Evolutionary conservation across 2,113 vertebrate species (phyloP), one percentile per base, ranked within the genome.

Genomic region (Pterocles orientalis): DNA sequence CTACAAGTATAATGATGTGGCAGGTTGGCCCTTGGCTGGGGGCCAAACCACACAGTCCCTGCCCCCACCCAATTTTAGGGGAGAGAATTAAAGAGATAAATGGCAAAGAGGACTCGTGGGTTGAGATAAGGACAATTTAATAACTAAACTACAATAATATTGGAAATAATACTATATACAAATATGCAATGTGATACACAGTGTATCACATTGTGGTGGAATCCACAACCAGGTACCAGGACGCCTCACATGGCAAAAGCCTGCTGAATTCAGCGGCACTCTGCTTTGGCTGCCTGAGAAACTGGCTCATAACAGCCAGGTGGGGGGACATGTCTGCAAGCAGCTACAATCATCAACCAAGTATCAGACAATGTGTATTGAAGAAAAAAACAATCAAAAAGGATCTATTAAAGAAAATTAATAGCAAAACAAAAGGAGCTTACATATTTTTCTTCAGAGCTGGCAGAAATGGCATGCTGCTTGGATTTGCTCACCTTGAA

Each of bases 401-500:
- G 11, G 17, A 39, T 70, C 65, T 54, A 41, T 71, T 36, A 53
- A 88, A 82, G 12, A 69, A 36, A 45, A 71, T 58, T 0, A 81
- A 18, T 21, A 50, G 24, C 69, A 80, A 69, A 39, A 34, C 18
- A 61, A 89, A 90, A 86, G n/a, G 33, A 64, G 11, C 98, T 97
- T 97, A 98, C 98, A 7, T 90, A 65, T 77, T 89, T 98, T 90
- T 98, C 97, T 92, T 98, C 98, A 0, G 97, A 97, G 83, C 98
- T 98, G 34, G 72, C 88, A 54, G 98, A 98, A 82, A 78, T 50
- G 10, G 65, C 62, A 10, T 85, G 94, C 34, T 90, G 78, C 79
- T 94, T 95, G 50, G 68, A 54, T 58, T 95, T 97, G 45, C 87
- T 90, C 87, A 98, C 82, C 98, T 98, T 94, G 58, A 60, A 95